These are phyloP conservation scores for Adoxophyes honmai DNA, from an alignment of 1,140 invertebrate species.

Conservation along the genomic window DNA sequence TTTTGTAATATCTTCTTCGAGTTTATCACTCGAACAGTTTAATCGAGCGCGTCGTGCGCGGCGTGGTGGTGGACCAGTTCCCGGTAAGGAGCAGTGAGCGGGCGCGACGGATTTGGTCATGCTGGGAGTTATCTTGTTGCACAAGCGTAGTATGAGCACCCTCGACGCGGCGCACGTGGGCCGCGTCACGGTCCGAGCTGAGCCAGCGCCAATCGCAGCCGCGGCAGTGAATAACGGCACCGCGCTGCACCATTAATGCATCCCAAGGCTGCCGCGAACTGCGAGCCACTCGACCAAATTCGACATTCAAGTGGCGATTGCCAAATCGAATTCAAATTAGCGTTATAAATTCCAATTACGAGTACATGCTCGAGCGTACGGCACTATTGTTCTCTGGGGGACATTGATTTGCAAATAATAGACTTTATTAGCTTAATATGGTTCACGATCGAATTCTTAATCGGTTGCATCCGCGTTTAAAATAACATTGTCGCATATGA, in stretches of 20 bases:
- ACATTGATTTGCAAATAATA: slow-evolving; percentile 38
- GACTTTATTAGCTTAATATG: slow-evolving; percentile 32
- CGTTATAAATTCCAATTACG: slow-evolving; percentile 33
- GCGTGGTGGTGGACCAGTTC: too few species aligned
- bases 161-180: slow-evolving; percentile 27
- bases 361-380: slow-evolving; percentile 21
- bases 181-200: slow-evolving; percentile 18
- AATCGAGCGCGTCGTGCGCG: neutral
- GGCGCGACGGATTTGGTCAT: slow-evolving; percentile 23
- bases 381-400: slow-evolving; percentile 32
- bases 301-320: slow-evolving; percentile 23
- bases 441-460: slow-evolving; percentile 17
- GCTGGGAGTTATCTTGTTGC: slow-evolving; percentile 23
- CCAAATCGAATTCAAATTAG: slow-evolving; percentile 32
- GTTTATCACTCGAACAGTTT: neutral
- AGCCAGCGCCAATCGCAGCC: slow-evolving; percentile 22
- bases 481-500: neutral
- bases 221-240: slow-evolving; percentile 33
- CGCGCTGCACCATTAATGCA: slow-evolving; percentile 29
- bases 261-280: slow-evolving; percentile 32
- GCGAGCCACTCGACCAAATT: neutral
- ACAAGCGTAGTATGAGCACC: slow-evolving; percentile 16
- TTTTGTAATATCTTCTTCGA: slow-evolving; percentile 9
- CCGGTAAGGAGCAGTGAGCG: neutral
- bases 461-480: neutral